Evolutionary conservation across 2,888 invertebrate genomes (phyloP).

Genomic region (Pristionchus entomophagus): DNA sequence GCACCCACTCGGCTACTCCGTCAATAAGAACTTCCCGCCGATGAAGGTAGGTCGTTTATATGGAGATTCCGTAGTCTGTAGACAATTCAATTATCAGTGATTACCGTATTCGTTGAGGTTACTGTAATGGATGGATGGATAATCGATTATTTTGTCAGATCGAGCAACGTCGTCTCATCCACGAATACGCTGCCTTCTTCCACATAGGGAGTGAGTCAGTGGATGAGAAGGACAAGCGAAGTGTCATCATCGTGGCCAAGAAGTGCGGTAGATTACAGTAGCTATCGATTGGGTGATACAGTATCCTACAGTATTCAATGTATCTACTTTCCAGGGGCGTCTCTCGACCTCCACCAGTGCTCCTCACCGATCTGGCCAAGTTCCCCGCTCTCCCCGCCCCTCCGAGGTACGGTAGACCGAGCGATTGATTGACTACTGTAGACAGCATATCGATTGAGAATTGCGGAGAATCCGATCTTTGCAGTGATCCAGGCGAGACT

Average conservation of each 20-base stretch:
- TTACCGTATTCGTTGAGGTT: neutral
- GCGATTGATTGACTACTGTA: neutral
- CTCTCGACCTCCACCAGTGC: constrained; percentile 56
- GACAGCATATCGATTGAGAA: neutral
- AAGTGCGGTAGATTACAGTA: constrained; percentile 66
- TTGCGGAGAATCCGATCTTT: neutral
- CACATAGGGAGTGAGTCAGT: constrained; percentile 94
- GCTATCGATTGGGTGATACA: neutral
- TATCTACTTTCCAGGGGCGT: constrained; percentile 53
- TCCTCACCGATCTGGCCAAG: constrained; percentile 59
- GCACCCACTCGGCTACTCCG: constrained; percentile 47
- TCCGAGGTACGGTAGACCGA: neutral
- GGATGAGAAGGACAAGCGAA: constrained; percentile 94
- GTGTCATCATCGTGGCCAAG: constrained; percentile 82
- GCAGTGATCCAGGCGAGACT: constrained; percentile 19
- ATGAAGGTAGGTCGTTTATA: constrained; percentile 50
- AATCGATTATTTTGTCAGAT: constrained; percentile 36
- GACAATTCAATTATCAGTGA: neutral
- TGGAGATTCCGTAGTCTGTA: neutral
- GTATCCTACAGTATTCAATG: neutral
- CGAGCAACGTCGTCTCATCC: constrained; percentile 81
- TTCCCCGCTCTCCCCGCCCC: constrained; percentile 47
- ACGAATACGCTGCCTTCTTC: constrained; percentile 94
- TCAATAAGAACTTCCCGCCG: constrained; percentile 54
- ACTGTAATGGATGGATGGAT: neutral